Percentiles rank a stretch among this genome's conserved stretches.
phyloP scores from a whole-genome alignment of 2,888 invertebrate species.

The Lamproptera curius region DNA sequence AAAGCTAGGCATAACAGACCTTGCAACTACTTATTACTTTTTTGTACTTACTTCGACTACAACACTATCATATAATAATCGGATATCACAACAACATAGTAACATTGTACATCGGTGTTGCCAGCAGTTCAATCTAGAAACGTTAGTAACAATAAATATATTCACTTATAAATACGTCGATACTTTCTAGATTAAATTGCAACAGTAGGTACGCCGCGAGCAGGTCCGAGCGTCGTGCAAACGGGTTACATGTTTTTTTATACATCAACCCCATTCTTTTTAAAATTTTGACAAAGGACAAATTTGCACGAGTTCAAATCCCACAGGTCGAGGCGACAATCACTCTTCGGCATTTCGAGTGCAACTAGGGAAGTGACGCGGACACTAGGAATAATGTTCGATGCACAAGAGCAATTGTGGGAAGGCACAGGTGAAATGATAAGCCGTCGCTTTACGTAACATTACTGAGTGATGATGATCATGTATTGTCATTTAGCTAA shows the following conservation, averaged over 20 bases:
- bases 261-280: not conserved
- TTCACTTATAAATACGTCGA: not conserved
- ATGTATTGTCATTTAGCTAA: slow-evolving; percentile 3
- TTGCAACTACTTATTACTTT: slow-evolving; percentile 67
- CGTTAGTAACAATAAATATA: not conserved
- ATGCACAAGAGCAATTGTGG: slow-evolving; percentile 28
- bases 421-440: slow-evolving; percentile 26
- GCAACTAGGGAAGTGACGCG: slow-evolving; percentile 69
- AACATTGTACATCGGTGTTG: slow-evolving; percentile 34
- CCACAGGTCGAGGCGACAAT: slow-evolving; percentile 46
- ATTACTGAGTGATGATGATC: slow-evolving; percentile 21
- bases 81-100: slow-evolving; percentile 25
- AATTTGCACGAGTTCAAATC: slow-evolving; percentile 30
- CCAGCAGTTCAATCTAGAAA: slow-evolving; percentile 26
- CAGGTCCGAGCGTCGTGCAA: slow-evolving; percentile 39
- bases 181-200: slow-evolving; percentile 26
- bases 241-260: slow-evolving; percentile 19
- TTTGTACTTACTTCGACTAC: slow-evolving; percentile 60
- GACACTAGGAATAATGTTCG: slow-evolving; percentile 52
- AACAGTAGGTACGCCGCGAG: slow-evolving; percentile 25
- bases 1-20: slow-evolving; percentile 66
- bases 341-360: slow-evolving; percentile 75
- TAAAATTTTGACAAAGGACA: not conserved
- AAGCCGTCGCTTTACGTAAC: slow-evolving; percentile 25
- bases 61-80: slow-evolving; percentile 30